Evolutionary conservation across 2,113 vertebrate genomes (phyloP).

Genomic region (Bettongia penicillata): DNA sequence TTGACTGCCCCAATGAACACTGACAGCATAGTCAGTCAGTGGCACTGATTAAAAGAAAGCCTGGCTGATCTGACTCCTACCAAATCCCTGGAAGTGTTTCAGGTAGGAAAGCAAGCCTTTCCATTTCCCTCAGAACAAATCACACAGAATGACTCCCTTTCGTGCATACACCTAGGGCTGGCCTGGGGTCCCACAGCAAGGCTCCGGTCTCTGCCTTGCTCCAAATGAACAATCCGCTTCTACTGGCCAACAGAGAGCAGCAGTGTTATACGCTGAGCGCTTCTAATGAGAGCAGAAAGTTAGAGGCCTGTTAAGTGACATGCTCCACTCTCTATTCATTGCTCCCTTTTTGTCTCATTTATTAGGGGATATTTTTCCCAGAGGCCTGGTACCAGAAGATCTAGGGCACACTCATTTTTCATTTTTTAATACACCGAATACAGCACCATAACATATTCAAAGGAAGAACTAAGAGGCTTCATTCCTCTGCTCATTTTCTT

Average conservation of each 20-base stretch:
- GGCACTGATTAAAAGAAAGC: background rate
- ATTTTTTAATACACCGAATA: background rate
- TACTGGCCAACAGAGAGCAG: slow-evolving; percentile 2
- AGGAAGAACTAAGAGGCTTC: background rate
- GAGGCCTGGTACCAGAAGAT: background rate
- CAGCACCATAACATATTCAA: background rate
- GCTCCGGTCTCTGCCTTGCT: background rate
- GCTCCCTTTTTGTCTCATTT: background rate
- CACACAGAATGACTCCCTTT: background rate
- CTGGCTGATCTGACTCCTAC: background rate
- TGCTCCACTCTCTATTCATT: background rate
- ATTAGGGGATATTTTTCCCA: background rate
- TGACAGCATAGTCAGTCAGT: background rate
- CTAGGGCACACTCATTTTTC: background rate
- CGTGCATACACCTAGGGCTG: no score
- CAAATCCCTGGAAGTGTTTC: background rate
- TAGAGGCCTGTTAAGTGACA: background rate
- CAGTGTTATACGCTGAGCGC: background rate
- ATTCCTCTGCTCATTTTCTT: background rate
- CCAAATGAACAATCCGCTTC: background rate
- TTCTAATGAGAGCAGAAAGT: background rate
- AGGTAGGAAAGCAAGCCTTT: background rate
- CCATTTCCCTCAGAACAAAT: background rate
- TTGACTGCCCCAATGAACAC: background rate
- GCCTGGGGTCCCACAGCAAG: background rate